phyloP scores from a whole-genome alignment of 2,888 invertebrate species.

The Yponomeuta plumbellus region DNA sequence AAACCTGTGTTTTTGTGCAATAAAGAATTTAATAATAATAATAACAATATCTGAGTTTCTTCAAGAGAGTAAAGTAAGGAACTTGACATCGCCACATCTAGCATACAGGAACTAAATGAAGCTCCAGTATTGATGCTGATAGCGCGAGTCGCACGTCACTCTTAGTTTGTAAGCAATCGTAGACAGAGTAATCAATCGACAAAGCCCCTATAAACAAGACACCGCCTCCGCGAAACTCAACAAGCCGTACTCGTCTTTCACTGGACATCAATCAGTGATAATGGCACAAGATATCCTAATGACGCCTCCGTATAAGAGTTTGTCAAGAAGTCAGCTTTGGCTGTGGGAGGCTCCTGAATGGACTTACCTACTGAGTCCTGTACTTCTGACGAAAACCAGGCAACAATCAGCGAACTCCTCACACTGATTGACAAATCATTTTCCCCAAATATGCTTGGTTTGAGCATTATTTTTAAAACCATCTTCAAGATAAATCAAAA shows the following conservation, averaged over 20 bases:
- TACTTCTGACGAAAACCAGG: too few species aligned
- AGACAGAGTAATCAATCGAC: conserved; percentile 7
- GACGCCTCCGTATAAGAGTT: conserved; percentile 16
- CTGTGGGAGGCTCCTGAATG: background rate
- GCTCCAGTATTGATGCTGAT: background rate
- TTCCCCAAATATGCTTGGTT: too few species aligned
- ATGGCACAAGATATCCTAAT: conserved; percentile 28
- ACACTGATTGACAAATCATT: too few species aligned
- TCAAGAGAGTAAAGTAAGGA: too few species aligned
- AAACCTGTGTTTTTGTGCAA: too few species aligned
- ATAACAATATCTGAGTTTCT: too few species aligned
- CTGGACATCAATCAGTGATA: conserved; percentile 41
- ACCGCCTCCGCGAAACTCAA: conserved; percentile 5
- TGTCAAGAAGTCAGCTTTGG: background rate
- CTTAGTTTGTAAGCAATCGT: background rate
- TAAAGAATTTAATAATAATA: too few species aligned
- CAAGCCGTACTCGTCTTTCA: conserved; percentile 6
- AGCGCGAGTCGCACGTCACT: background rate
- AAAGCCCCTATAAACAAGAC: background rate
- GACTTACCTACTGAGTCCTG: background rate
- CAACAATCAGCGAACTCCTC: too few species aligned
- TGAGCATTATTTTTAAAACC: too few species aligned
- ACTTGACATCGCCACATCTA: too few species aligned
- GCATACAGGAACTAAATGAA: background rate
- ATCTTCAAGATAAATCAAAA: too few species aligned